These are phyloP conservation scores for Eremobia ochroleuca DNA, from an alignment of 2,888 invertebrate genomes.

Conservation along the genomic window DNA sequence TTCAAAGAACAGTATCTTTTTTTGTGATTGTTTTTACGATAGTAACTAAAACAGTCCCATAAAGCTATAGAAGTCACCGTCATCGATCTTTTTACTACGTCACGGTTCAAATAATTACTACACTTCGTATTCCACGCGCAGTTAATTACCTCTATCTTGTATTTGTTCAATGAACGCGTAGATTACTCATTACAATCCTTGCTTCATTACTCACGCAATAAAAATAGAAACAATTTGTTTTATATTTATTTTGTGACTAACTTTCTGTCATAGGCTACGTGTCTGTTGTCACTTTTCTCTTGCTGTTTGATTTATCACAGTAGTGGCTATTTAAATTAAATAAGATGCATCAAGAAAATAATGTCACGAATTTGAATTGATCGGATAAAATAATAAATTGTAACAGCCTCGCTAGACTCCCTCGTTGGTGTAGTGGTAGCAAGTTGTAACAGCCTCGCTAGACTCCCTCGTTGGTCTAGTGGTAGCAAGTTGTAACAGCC, in stretches of 20 bases:
- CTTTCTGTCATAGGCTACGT: slow-evolving; percentile 19
- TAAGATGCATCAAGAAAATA: background rate
- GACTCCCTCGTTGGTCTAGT: too few relatives aligned
- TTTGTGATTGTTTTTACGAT: background rate
- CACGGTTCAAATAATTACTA: background rate
- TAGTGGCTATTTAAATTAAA: background rate
- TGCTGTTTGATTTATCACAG: background rate
- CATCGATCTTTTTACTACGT: background rate
- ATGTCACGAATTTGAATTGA: too few relatives aligned
- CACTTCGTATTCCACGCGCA: slow-evolving; percentile 22
- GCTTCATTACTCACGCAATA: slow-evolving; percentile 33
- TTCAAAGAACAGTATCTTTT: too few relatives aligned
- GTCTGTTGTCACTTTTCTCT: slow-evolving; percentile 25
- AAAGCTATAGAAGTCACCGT: background rate
- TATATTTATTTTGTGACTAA: slow-evolving; percentile 49
- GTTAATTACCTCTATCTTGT: slow-evolving; percentile 3
- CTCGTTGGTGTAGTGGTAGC: too few relatives aligned
- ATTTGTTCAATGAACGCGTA: slow-evolving; percentile 15
- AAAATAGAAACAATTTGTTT: slow-evolving; percentile 32
- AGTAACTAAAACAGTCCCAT: background rate
- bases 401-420: too few relatives aligned
- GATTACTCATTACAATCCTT: slow-evolving; percentile 25
- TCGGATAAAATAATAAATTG: too few relatives aligned
- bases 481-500: too few relatives aligned
- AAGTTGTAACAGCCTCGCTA: too few relatives aligned